phyloP scores from a whole-genome alignment of 2,113 vertebrate species.

The Cololabis saira region DNA sequence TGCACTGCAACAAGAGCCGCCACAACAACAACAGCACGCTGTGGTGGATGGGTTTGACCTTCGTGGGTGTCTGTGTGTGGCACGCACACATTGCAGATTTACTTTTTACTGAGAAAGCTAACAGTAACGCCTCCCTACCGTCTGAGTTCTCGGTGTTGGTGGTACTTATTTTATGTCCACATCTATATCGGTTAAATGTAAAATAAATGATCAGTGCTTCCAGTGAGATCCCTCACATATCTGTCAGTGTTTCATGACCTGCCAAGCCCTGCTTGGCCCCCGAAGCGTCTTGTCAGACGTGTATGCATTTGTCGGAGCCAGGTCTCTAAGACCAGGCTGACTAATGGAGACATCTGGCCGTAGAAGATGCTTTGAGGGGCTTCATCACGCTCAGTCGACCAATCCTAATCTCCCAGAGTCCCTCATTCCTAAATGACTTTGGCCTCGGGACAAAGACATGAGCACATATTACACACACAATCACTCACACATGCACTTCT shows the following conservation, averaged over 20 bases:
- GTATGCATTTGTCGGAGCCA: conserved; percentile 34
- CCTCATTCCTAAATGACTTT: conserved; percentile 53
- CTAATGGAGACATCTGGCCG: conserved; percentile 71
- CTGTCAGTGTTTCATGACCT: conserved; percentile 35
- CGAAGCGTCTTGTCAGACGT: conserved; percentile 40
- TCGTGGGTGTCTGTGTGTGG: conserved; percentile 27
- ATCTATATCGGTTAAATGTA: conserved; percentile 16
- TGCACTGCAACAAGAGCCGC: conserved; percentile 26
- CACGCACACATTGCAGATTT: conserved; percentile 16
- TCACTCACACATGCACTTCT: conserved; percentile 10
- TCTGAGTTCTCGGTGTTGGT: not conserved
- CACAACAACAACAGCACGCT: conserved; percentile 40
- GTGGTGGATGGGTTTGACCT: conserved; percentile 14
- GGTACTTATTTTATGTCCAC: conserved; percentile 14
- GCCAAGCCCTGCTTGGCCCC: conserved; percentile 40
- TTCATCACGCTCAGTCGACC: conserved; percentile 47
- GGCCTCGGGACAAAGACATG: conserved; percentile 28
- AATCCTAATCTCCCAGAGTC: conserved; percentile 58
- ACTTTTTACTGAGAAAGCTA: conserved; percentile 14
- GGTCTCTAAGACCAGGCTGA: conserved; percentile 48
- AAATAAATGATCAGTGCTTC: conserved; percentile 44
- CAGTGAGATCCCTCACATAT: conserved; percentile 34
- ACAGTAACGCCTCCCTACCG: not conserved
- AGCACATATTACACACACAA: conserved; percentile 9
- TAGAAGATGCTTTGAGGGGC: conserved; percentile 42